phyloP scores from a whole-genome alignment of 2,113 vertebrate species.

The Odontophorus gujanensis region DNA sequence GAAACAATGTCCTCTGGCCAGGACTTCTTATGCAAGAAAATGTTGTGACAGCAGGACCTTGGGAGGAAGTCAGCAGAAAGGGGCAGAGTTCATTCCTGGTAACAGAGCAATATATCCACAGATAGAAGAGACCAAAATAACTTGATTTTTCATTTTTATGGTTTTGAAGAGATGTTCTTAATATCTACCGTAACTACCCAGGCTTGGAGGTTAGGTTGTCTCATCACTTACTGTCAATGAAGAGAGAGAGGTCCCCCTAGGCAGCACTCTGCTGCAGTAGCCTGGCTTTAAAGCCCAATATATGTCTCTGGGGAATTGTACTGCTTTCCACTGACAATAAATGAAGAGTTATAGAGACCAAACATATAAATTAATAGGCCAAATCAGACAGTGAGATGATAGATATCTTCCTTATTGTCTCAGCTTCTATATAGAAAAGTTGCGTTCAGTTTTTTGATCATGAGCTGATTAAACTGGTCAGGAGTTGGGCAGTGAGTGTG shows the following conservation, averaged over 20 bases:
- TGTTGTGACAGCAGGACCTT: background rate
- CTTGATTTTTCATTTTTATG: background rate
- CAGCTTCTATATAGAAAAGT: background rate
- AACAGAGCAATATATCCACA: background rate
- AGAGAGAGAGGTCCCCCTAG: background rate
- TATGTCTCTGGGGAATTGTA: background rate
- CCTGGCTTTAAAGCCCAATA: background rate
- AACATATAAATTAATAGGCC: background rate
- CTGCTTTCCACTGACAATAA: background rate
- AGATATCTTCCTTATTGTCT: background rate
- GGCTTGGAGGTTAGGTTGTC: background rate
- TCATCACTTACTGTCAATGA: background rate
- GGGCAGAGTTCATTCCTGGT: background rate
- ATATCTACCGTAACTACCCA: background rate
- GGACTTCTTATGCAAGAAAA: background rate
- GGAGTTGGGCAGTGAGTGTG: background rate
- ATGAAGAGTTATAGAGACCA: background rate
- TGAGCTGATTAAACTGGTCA: background rate
- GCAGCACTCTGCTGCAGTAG: accelerated
- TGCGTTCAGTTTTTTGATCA: background rate
- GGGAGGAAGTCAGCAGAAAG: background rate
- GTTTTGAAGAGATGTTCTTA: background rate
- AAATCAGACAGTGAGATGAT: background rate
- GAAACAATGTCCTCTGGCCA: background rate
- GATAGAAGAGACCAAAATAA: background rate